Evolutionary conservation across 2,888 invertebrate species (phyloP).

Genomic region (Diarsia brunnea): DNA sequence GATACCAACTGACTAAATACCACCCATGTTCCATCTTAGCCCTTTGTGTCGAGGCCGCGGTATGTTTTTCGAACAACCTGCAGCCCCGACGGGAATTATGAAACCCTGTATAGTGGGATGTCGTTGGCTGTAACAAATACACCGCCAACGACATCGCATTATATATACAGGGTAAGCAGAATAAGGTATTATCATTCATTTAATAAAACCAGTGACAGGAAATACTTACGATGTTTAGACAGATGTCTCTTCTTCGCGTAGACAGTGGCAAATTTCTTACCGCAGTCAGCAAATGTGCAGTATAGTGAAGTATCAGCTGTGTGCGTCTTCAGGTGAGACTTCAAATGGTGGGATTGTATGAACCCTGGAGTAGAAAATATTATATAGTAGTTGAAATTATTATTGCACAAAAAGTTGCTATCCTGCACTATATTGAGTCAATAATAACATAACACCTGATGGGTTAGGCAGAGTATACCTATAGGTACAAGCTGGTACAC

Average conservation of each 20-base stretch:
- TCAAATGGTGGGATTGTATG: slow-evolving; percentile 85
- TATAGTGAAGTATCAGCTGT: slow-evolving; percentile 73
- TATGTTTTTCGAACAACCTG: too few relatives aligned
- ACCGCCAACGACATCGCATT: background rate
- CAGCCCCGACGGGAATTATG: too few relatives aligned
- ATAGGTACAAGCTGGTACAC: background rate
- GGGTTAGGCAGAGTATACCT: background rate
- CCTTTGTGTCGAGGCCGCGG: too few relatives aligned
- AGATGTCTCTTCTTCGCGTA: slow-evolving; percentile 81
- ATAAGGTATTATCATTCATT: background rate
- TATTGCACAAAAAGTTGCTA: background rate
- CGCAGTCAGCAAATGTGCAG: slow-evolving; percentile 76
- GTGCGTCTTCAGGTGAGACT: slow-evolving; percentile 82
- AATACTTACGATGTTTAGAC: slow-evolving; percentile 79
- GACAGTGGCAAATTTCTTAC: slow-evolving; percentile 79
- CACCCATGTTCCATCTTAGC: too few relatives aligned
- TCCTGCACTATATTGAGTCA: background rate
- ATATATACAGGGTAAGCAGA: background rate
- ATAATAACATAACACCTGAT: background rate
- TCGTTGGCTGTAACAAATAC: too few relatives aligned
- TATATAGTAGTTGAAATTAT: background rate
- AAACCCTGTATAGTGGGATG: too few relatives aligned
- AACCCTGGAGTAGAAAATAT: slow-evolving; percentile 76
- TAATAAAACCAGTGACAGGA: background rate
- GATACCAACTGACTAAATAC: too few relatives aligned